Evolutionary conservation across 2,888 invertebrate species (phyloP), one percentile per base, ranked within the genome.

Genomic region (Nomada fucata): DNA sequence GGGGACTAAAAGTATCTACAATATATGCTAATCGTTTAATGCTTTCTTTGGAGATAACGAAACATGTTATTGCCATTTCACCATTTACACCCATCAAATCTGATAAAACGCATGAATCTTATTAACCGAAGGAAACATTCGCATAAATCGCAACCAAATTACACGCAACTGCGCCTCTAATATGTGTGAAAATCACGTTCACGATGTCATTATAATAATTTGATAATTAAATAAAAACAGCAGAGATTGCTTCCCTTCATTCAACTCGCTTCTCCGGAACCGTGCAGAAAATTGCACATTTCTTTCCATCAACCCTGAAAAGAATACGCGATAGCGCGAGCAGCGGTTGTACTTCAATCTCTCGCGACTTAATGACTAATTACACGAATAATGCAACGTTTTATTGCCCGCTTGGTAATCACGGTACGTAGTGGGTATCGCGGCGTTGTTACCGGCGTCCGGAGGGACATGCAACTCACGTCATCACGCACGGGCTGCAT

Each of bases 381-480:
- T 87, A 80, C 82, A 76, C 78, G 74, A 82, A 74, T 87, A 86
- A 84, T 78, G 87, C 85, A 87, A 87, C 76, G 76, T 81, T 76
- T 87, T 79, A 76, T 82, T 82, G 84, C 85, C 61, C 73, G 68
- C 53, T 67, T 61, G 81, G 76, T 70, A 84, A 82, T 82, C 67
- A 36, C 36, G 52, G 71, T 42, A n/a, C 42, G 68, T 11, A 20
- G 20, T 60, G 44, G 59, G 44, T 59, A 44, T 50, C 44, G 60
- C 29, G 47, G 53, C 29, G 68, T 64, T 63, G 52, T 70, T 47
- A 23, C 50, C 26, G 53, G 50, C 59, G 53, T 53, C n/a, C 59
- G 53, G 36, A 36, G 63, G 42, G 82, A 76, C 82, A 76, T 72
- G 82, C 82, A 82, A 82, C 83, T 74, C 82, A 63, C 83, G 65